A percentile compares a stretch with the other conserved stretches of the same genome.
Conservation (phyloP, 2,888 invertebrate species). For the Cordylochernes scorpioides region DNA sequence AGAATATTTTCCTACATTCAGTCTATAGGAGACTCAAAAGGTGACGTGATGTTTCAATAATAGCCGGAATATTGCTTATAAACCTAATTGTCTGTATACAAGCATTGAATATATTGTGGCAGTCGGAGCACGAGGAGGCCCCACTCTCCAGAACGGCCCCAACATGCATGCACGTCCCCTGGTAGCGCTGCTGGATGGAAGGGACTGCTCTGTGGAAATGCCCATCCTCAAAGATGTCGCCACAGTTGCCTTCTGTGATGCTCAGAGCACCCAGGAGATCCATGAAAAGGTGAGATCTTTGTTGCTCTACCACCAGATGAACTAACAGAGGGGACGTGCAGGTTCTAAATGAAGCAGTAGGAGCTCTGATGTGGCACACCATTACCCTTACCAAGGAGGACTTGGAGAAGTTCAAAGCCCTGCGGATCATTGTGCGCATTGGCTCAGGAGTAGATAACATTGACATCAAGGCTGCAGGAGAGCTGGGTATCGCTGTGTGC, state of each 20-base stretch:
- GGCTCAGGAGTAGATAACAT: conserved; percentile 97
- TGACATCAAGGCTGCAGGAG: conserved; percentile 53
- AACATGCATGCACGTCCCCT: conserved; percentile 65
- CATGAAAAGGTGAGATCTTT: conserved; percentile 62
- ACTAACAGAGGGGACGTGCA: conserved; percentile 17
- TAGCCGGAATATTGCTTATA: no score
- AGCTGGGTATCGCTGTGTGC: conserved; percentile 72
- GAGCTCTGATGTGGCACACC: conserved; percentile 98
- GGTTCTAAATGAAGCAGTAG: conserved; percentile 95
- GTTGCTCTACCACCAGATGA: not conserved
- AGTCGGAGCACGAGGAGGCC: conserved; percentile 44
- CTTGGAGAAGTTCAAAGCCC: conserved; percentile 94
- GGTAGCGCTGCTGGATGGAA: conserved; percentile 89
- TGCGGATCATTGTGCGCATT: conserved; percentile 92
- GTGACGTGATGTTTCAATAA: no score
- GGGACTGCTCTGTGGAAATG: conserved; percentile 99
- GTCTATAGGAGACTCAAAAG: no score
- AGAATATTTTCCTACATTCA: no score
- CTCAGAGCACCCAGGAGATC: conserved; percentile 96
- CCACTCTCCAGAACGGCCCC: conserved; percentile 54
- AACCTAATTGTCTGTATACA: no score
- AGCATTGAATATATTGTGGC: no score
- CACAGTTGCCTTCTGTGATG: conserved; percentile 99
- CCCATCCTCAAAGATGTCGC: conserved; percentile 98
- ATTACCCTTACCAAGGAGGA: conserved; percentile 96